phyloP scores from a whole-genome alignment of 2,113 vertebrate genomes.

The Tachysurus fulvidraco region DNA sequence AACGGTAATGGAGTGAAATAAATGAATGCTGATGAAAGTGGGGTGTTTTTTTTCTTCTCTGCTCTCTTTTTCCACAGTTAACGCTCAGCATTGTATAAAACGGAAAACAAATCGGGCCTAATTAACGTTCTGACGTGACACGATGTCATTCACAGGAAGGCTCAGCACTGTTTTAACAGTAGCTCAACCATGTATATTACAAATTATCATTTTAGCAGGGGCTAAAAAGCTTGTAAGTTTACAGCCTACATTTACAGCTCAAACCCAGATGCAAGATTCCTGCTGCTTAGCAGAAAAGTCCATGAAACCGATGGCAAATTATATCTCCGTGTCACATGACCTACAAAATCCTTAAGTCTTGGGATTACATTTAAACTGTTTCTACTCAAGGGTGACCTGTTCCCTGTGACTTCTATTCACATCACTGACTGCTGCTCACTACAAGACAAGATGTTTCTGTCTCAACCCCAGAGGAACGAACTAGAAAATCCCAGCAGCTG shows the following conservation, averaged over 20 bases:
- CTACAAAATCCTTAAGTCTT: conserved; percentile 2
- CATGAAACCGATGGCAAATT: background rate
- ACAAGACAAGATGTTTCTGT: background rate
- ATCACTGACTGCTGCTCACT: background rate
- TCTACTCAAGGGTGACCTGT: background rate
- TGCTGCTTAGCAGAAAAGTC: background rate
- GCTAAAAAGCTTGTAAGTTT: background rate
- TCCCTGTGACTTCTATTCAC: background rate
- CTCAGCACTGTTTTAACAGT: conserved; percentile 31
- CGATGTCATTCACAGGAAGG: background rate
- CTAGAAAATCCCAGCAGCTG: background rate
- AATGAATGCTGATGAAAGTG: conserved; percentile 60
- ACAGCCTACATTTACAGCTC: background rate
- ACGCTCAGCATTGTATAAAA: conserved; percentile 61
- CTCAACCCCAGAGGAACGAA: background rate
- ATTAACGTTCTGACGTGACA: conserved; percentile 57
- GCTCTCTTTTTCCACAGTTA: conserved; percentile 44
- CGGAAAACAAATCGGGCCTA: conserved; percentile 66
- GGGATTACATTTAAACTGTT: background rate
- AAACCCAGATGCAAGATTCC: background rate
- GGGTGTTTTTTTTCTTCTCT: conserved; percentile 15
- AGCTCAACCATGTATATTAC: conserved; percentile 59
- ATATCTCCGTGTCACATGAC: background rate
- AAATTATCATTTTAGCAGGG: conserved; percentile 41
- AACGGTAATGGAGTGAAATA: conserved; percentile 61